phyloP scores from a whole-genome alignment of 2,888 invertebrate genomes.

The Acrobasis consociella region DNA sequence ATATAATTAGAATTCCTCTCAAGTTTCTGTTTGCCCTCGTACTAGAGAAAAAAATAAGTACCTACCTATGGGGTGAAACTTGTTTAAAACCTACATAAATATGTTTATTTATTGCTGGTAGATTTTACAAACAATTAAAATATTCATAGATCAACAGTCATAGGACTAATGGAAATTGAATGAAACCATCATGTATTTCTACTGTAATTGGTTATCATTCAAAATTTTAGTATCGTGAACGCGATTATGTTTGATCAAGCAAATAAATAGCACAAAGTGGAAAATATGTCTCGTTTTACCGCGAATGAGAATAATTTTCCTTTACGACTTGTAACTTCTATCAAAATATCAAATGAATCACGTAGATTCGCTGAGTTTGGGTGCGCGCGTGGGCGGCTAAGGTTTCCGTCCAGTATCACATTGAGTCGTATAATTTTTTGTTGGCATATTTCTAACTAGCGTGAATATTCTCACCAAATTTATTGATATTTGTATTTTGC shows the following conservation, averaged over 20 bases:
- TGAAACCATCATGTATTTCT: not conserved
- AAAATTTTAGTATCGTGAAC: slow-evolving; percentile 9
- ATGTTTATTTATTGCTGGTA: no score
- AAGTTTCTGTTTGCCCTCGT: no score
- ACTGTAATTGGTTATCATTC: not conserved
- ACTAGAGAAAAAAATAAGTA: no score
- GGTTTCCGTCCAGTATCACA: not conserved
- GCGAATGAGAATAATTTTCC: slow-evolving; percentile 37
- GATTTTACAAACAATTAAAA: not conserved
- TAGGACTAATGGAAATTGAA: not conserved
- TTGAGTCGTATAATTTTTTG: not conserved
- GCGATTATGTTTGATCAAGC: slow-evolving; percentile 16
- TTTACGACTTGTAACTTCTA: slow-evolving; percentile 34
- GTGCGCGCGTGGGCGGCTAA: not conserved
- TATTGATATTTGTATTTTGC: no score
- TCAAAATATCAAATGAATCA: slow-evolving; percentile 42
- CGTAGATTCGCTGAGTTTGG: slow-evolving; percentile 32
- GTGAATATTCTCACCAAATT: no score
- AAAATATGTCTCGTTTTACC: slow-evolving; percentile 21
- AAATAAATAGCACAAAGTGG: slow-evolving; percentile 23
- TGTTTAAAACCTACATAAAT: no score
- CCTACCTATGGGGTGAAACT: no score
- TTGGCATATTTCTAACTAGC: no score
- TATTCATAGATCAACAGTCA: not conserved
- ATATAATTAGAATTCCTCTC: no score